Percentiles rank a stretch among this genome's conserved stretches.
phyloP scores from a whole-genome alignment of 2,113 vertebrate species.

The Tenebrosternarchus preto region DNA sequence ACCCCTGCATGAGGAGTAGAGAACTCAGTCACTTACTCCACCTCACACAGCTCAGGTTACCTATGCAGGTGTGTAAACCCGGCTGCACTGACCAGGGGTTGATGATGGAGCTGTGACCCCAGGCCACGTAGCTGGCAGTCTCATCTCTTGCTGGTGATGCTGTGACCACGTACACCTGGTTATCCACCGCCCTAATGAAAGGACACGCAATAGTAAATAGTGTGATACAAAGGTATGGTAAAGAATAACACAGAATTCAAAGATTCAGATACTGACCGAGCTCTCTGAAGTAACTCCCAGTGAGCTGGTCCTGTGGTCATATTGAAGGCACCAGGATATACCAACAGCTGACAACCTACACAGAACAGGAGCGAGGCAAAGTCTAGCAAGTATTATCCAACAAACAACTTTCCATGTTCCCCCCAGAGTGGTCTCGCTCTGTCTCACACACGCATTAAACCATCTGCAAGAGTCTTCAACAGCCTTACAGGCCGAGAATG shows the following conservation, averaged over 20 bases:
- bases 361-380: not conserved
- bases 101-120: constrained; percentile 94
- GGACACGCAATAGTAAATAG: constrained; percentile 3
- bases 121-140: constrained; percentile 86
- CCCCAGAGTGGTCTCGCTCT: too few relatives aligned
- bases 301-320: constrained; percentile 96
- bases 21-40: not conserved
- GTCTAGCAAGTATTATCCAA: not conserved
- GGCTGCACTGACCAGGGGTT: constrained; percentile 85
- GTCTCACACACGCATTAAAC: not conserved
- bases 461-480: not conserved
- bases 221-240: not conserved
- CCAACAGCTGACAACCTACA: constrained; percentile 89
- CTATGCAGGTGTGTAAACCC: not conserved
- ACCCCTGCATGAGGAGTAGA: constrained; percentile 81
- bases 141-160: constrained; percentile 93
- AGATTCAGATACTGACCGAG: constrained; percentile 74
- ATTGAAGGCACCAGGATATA: constrained; percentile 97
- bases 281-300: constrained; percentile 94
- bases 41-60: not conserved
- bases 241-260: not conserved
- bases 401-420: too few relatives aligned
- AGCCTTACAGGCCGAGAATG: not conserved
- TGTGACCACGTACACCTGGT: constrained; percentile 89
- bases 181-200: constrained; percentile 85